Evolutionary conservation across 2,888 invertebrate species (phyloP).

Genomic region (Drosophila lutescens): DNA sequence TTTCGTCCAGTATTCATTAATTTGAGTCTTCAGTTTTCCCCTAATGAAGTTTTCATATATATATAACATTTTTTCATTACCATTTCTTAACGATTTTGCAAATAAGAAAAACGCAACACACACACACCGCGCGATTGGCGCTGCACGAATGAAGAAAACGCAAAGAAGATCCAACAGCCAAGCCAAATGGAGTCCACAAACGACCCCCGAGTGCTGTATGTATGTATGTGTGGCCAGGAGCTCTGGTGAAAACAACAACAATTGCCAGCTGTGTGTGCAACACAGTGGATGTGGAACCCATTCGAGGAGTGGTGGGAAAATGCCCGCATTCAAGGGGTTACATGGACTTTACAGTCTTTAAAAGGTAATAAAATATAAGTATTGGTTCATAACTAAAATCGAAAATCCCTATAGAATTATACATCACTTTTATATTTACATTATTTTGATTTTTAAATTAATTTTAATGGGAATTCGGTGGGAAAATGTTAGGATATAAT

Average conservation of each 20-base stretch:
- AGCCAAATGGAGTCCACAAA: constrained; percentile 75
- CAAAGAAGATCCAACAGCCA: constrained; percentile 55
- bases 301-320: constrained; percentile 46
- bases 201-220: constrained; percentile 15
- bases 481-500: too few species aligned
- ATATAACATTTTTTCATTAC: constrained; percentile 6
- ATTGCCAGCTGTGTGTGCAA: constrained; percentile 72
- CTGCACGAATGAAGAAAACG: constrained; percentile 71
- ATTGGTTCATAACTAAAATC: too few species aligned
- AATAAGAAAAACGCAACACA: constrained; percentile 72
- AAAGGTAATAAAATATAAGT: too few species aligned
- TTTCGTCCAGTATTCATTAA: background rate
- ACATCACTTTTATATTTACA: too few species aligned
- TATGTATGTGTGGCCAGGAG: constrained; percentile 17
- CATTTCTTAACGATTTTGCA: constrained; percentile 37
- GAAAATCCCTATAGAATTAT: too few species aligned
- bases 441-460: too few species aligned
- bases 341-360: background rate
- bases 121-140: constrained; percentile 75
- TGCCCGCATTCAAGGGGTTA: constrained; percentile 27
- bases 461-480: too few species aligned
- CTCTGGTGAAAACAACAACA: constrained; percentile 68
- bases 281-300: constrained; percentile 22
- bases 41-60: constrained; percentile 1
- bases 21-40: background rate